Evolutionary conservation across 2,113 vertebrate species (phyloP).

Genomic region (Mobula birostris): DNA sequence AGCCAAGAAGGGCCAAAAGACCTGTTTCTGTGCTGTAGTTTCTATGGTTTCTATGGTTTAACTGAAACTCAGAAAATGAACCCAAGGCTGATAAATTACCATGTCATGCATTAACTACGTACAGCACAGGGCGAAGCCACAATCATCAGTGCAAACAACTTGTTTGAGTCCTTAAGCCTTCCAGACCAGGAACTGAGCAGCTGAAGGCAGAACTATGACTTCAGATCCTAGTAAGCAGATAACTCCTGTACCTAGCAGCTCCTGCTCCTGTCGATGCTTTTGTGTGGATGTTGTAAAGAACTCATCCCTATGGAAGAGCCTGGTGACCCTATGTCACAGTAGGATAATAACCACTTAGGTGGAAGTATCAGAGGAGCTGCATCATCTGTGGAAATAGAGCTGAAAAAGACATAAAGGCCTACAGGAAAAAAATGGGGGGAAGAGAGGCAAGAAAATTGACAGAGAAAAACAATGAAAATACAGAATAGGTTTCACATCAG

Average conservation of each 20-base stretch:
- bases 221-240: neutral
- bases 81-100: too few species aligned
- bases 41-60: too few species aligned
- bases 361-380: neutral
- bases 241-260: neutral
- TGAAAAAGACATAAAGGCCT: neutral
- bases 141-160: neutral
- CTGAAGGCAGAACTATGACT: neutral
- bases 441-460: neutral
- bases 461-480: neutral
- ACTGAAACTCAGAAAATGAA: too few species aligned
- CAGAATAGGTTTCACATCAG: conserved; percentile 6
- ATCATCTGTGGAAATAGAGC: neutral
- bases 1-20: too few species aligned
- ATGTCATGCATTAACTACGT: too few species aligned
- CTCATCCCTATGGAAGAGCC: neutral
- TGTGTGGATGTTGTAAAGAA: neutral
- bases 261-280: neutral
- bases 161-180: neutral
- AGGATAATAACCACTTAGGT: neutral
- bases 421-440: neutral
- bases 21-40: too few species aligned
- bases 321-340: neutral
- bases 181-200: neutral
- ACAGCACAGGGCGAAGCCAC: neutral